Evolutionary conservation across 1,140 invertebrate genomes (phyloP).

Genomic region (Gryllus bimaculatus): DNA sequence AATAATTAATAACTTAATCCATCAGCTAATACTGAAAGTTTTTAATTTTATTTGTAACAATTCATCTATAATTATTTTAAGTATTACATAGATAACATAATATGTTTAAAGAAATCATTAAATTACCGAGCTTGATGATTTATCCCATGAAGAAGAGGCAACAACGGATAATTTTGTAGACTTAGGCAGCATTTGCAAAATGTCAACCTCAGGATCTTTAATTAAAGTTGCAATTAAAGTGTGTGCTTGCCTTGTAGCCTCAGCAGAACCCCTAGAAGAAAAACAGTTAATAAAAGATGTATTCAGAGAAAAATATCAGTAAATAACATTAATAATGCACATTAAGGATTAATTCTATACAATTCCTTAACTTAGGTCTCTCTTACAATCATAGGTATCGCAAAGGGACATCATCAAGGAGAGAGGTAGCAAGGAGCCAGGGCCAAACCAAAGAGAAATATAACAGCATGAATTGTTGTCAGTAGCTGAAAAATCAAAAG

Average conservation of each 20-base stretch:
- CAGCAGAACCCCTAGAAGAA: slow-evolving; percentile 64
- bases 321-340: not conserved
- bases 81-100: too few relatives aligned
- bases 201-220: slow-evolving; percentile 87
- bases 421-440: too few relatives aligned
- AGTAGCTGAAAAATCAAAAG: too few relatives aligned
- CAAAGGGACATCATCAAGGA: too few relatives aligned
- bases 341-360: not conserved
- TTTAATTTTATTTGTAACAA: not conserved
- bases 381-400: too few relatives aligned
- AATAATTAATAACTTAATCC: not conserved
- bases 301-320: not conserved
- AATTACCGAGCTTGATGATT: slow-evolving; percentile 26
- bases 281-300: not conserved
- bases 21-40: not conserved
- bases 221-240: slow-evolving; percentile 76
- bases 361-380: not conserved
- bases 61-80: not conserved
- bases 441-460: too few relatives aligned
- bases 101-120: not conserved
- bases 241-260: slow-evolving; percentile 83
- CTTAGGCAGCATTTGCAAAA: slow-evolving; percentile 70
- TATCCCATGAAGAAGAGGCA: slow-evolving; percentile 46
- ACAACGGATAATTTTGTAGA: slow-evolving; percentile 43
- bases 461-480: too few relatives aligned